Conservation (phyloP, 2,113 vertebrate genomes). For the Lipophrys pholis region DNA sequence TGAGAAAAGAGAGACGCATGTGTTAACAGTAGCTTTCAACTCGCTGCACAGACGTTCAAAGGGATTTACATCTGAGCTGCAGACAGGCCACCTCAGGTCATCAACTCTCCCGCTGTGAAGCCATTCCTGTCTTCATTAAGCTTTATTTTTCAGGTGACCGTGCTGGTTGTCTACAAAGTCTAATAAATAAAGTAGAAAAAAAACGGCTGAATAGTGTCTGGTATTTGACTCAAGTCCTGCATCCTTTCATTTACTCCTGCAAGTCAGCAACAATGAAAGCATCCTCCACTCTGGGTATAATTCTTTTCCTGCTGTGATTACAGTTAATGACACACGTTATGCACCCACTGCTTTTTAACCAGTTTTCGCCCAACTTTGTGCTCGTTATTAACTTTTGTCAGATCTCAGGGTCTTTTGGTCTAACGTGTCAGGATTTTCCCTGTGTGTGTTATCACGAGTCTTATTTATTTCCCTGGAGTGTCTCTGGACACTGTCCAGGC, state of each 20-base stretch:
- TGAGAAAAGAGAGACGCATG: not conserved
- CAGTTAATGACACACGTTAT: not conserved
- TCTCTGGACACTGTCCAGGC: constrained; percentile 18
- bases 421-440: constrained; percentile 14
- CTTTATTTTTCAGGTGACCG: not conserved
- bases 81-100: not conserved
- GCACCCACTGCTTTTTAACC: not conserved
- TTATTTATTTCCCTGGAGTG: constrained; percentile 36
- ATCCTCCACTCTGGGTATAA: not conserved
- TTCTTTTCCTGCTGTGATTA: not conserved
- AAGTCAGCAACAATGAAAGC: not conserved
- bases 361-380: not conserved
- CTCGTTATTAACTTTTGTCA: not conserved
- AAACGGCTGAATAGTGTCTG: not conserved
- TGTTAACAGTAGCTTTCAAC: not conserved
- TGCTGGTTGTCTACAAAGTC: not conserved
- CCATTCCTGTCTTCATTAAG: constrained; percentile 4
- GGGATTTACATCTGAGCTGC: not conserved
- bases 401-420: not conserved
- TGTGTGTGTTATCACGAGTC: not conserved
- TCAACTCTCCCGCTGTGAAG: constrained; percentile 15
- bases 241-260: constrained; percentile 5
- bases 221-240: not conserved
- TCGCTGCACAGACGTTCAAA: constrained; percentile 9
- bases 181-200: constrained; percentile 12